Conservation (phyloP, 2,113 vertebrate genomes). For the Bucco capensis region DNA sequence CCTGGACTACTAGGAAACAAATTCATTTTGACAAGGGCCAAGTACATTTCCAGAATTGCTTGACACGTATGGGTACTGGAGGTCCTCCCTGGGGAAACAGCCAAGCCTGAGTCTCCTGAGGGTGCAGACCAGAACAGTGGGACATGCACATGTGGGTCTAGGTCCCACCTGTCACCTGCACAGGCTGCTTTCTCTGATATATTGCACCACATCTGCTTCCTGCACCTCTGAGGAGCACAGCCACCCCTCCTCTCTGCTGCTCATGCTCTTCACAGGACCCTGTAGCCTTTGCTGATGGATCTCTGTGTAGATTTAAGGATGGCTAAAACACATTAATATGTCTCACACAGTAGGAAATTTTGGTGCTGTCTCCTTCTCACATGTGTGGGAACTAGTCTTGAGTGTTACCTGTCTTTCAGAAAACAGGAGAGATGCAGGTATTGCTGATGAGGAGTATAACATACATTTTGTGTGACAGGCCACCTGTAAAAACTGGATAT, state of each 20-base stretch:
- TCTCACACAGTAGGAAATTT: accelerated
- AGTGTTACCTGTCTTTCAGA: neutral
- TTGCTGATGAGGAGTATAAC: neutral
- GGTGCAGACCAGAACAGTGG: accelerated
- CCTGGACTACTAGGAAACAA: neutral
- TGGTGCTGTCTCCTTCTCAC: neutral
- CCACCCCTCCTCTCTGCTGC: neutral
- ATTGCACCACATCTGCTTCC: accelerated
- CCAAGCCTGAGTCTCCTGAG: neutral
- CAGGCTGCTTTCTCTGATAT: neutral
- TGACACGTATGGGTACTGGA: accelerated
- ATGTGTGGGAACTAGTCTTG: neutral
- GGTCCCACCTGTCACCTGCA: neutral
- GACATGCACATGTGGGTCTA: accelerated
- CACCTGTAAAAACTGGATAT: neutral
- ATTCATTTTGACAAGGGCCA: neutral
- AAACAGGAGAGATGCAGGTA: neutral
- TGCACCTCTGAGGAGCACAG: neutral
- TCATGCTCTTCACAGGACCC: accelerated
- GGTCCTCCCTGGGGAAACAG: neutral
- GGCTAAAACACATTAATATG: neutral
- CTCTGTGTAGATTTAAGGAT: neutral
- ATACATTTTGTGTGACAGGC: neutral
- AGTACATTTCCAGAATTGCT: neutral
- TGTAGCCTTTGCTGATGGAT: neutral